A percentile compares a stretch with the other conserved stretches of the same genome.
Evolutionary conservation across 2,888 invertebrate species (phyloP).

Genomic region (Cremastinae sp.): DNA sequence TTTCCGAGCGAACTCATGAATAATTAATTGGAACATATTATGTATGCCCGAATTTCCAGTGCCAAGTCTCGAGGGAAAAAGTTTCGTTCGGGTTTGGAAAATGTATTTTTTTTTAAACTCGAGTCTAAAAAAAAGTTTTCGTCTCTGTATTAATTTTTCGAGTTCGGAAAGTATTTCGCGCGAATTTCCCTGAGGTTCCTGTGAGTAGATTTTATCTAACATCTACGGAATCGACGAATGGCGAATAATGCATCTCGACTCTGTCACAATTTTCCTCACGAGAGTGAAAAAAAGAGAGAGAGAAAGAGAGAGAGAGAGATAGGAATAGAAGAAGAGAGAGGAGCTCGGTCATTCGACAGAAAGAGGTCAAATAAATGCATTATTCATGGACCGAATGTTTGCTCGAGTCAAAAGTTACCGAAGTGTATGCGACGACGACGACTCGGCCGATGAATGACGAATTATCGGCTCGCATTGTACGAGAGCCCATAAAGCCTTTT

Average conservation of each 20-base stretch:
- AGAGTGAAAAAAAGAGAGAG: background rate
- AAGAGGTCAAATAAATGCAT: slow-evolving; percentile 59
- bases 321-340: slow-evolving; percentile 1
- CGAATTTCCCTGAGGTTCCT: background rate
- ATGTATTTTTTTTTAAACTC: too few relatives aligned
- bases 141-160: background rate
- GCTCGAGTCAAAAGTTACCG: slow-evolving; percentile 51
- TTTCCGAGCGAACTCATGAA: slow-evolving; percentile 18
- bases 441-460: slow-evolving; percentile 57
- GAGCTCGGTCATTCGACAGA: slow-evolving; percentile 56
- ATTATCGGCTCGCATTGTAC: slow-evolving; percentile 29
- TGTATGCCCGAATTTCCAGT: background rate
- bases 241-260: background rate
- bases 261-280: background rate
- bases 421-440: slow-evolving; percentile 34
- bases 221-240: slow-evolving; percentile 24
- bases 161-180: background rate
- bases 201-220: background rate
- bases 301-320: slow-evolving; percentile 1
- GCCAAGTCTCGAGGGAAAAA: background rate
- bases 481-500: slow-evolving; percentile 6
- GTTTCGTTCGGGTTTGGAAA: background rate
- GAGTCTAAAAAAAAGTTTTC: background rate
- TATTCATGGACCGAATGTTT: slow-evolving; percentile 56
- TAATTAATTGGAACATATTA: slow-evolving; percentile 32